Conservation (phyloP, 2,113 vertebrate genomes). For the Tyto alba region DNA sequence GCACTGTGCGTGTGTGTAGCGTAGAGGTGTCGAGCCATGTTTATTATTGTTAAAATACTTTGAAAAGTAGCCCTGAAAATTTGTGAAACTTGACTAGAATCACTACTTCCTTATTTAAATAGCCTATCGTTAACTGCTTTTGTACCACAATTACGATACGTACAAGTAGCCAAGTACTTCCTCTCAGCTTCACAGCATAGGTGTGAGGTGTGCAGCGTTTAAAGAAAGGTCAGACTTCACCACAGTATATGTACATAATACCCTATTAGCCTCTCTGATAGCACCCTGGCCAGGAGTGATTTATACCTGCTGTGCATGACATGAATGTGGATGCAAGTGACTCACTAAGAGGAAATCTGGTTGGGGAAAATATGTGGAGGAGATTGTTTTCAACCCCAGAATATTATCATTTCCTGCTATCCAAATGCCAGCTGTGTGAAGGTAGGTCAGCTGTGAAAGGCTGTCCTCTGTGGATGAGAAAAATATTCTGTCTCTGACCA, state of each 20-base stretch:
- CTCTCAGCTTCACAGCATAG: background rate
- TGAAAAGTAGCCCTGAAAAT: background rate
- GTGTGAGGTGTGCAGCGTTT: background rate
- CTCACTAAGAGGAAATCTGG: background rate
- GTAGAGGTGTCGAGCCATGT: background rate
- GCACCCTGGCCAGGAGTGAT: background rate
- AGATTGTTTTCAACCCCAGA: background rate
- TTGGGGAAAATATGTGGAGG: background rate
- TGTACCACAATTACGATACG: background rate
- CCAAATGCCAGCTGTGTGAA: background rate
- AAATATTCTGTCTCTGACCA: background rate
- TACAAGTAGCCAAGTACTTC: background rate
- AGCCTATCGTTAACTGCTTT: background rate
- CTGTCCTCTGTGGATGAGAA: background rate
- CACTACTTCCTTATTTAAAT: background rate
- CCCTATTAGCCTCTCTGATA: background rate
- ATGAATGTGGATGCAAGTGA: accelerated
- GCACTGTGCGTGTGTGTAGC: background rate
- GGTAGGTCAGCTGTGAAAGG: background rate
- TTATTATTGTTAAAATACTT: background rate
- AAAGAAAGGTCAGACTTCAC: background rate
- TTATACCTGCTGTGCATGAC: background rate
- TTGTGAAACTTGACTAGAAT: background rate
- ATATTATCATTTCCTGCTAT: background rate
- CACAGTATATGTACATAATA: background rate